Evolutionary conservation across 53 echinoderm and acorn worm genomes (phyloP), one percentile per base, ranked within the genome.

Genomic region (Paracentrotus lividus): DNA sequence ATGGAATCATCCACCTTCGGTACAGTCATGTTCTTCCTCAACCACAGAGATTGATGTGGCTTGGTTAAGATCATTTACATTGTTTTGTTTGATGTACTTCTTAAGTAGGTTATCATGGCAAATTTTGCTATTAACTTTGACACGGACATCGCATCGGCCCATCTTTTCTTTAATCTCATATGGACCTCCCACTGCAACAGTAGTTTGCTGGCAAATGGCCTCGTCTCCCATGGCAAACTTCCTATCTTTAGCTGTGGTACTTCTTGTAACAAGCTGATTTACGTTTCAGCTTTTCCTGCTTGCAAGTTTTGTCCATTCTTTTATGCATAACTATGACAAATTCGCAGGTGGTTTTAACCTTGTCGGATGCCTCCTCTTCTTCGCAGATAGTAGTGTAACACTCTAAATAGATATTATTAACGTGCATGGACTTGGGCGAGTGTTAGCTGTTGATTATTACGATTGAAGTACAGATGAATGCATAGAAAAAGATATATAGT

Each of bases 181-280:
- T 45, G 95, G 97, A 1, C 95, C 97, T 95, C 92, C 97, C 97
- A 96, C 45, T 96, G 93, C 27, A 94, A 84, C 31, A 95, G 57
- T 2, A 96, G 69, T 45, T 94, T 91, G 75, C 95, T 97, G n/a
- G 75, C 81, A 52, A 18, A 97, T 85, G 1, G 96, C 97, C 42
- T 94, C 49, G 53, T 97, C 96, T 0, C 94, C 97, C 38, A 91
- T 89, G 18, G 88, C 54, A 44, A 97, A 93, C 43, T 84, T 53
- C 56, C 95, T 85, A 49, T 66, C 38, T 26, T 61, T 75, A 29
- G 93, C 43, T 38, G 75, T 95, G 9, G 67, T 72, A 78, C n/a
- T n/a, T n/a, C n/a, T n/a, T n/a, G 47, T 94, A 84, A 4, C 61
- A 24, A 10, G 21, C 24, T 29, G 21, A 24, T 8, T 42, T 13